Percentiles rank a stretch among this genome's conserved stretches.
Conservation (phyloP, 1,140 invertebrate species). For the Galleria mellonella region DNA sequence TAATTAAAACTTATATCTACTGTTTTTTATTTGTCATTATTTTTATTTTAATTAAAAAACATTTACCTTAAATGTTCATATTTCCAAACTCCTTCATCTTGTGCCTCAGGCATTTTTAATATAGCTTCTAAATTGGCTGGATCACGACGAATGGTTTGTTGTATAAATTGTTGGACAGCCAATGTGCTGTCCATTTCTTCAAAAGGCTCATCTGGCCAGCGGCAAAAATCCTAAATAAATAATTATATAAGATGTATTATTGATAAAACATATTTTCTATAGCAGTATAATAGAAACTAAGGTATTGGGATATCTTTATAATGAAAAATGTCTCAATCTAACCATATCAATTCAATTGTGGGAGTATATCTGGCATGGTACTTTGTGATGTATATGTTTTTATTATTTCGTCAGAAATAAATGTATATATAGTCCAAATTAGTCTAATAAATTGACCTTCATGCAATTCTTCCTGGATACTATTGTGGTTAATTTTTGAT, state of each 20-base stretch:
- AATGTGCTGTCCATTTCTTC: slow-evolving; percentile 99
- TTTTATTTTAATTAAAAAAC: slow-evolving; percentile 4
- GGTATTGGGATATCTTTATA: too few relatives aligned
- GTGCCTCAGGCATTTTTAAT: slow-evolving; percentile 95
- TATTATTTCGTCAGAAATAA: too few relatives aligned
- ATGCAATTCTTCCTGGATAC: too few relatives aligned
- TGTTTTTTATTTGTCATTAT: neutral
- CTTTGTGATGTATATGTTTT: too few relatives aligned
- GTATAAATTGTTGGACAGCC: slow-evolving; percentile 99
- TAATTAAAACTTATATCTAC: too few relatives aligned
- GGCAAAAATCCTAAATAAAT: slow-evolving; percentile 90
- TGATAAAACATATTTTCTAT: neutral
- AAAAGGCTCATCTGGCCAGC: slow-evolving; percentile 98
- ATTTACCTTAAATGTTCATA: slow-evolving; percentile 96
- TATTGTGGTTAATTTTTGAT: too few relatives aligned
- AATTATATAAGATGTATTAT: neutral
- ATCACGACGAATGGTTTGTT: slow-evolving; percentile 96
- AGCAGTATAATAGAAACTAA: neutral
- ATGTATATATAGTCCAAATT: too few relatives aligned
- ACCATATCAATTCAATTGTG: too few relatives aligned
- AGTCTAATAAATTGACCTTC: too few relatives aligned
- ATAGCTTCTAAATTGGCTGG: slow-evolving; percentile 96
- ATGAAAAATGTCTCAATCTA: too few relatives aligned
- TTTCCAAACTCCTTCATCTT: slow-evolving; percentile 99
- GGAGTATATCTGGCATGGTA: too few relatives aligned